Conservation (phyloP, 2,888 invertebrate genomes). For the Hypercompe scribonia region DNA sequence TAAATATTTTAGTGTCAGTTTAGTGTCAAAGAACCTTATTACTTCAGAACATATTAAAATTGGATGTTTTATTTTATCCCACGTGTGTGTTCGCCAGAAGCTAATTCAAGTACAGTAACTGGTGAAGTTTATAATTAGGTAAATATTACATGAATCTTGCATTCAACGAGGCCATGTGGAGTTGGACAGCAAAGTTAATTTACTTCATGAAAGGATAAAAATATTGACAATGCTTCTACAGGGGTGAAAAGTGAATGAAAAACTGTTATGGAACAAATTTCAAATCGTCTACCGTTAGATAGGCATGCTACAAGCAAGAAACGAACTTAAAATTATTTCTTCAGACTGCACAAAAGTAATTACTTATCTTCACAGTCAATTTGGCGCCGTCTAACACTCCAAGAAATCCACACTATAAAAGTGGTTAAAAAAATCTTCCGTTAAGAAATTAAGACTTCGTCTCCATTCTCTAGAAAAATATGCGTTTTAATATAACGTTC, state of each 20-base stretch:
- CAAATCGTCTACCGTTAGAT: too few species aligned
- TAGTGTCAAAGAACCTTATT: neutral
- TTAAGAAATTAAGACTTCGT: slow-evolving; percentile 8
- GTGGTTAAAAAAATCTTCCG: slow-evolving; percentile 1
- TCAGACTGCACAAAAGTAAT: neutral
- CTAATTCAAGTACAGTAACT: slow-evolving; percentile 4
- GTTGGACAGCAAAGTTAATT: neutral
- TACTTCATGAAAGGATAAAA: neutral
- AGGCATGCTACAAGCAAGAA: too few species aligned
- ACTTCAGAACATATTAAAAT: neutral
- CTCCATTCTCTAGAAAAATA: neutral
- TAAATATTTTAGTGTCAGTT: neutral
- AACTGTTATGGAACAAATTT: too few species aligned
- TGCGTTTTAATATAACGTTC: neutral
- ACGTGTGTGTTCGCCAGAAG: neutral
- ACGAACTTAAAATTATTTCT: neutral
- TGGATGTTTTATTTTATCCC: neutral
- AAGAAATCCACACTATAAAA: neutral
- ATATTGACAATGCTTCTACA: too few species aligned
- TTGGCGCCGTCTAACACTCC: neutral
- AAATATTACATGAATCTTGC: neutral
- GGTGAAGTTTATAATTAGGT: neutral
- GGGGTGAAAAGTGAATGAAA: too few species aligned
- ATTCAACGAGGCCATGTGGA: neutral
- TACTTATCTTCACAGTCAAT: slow-evolving; percentile 1